Conservation (phyloP, 2,113 vertebrate genomes). For the Ovis aries region DNA sequence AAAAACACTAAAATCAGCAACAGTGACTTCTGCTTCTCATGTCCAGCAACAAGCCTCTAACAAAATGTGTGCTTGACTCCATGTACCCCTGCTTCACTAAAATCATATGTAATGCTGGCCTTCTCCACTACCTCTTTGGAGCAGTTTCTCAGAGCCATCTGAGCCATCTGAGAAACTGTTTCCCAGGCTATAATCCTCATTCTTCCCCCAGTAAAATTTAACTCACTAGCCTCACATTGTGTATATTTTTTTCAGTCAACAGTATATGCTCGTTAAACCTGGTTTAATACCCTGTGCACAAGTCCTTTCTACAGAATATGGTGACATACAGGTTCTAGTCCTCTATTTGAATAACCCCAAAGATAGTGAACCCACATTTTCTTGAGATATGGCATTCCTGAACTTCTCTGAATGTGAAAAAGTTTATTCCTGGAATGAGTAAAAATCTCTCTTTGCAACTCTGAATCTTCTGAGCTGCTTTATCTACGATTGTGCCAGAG, state of each 20-base stretch:
- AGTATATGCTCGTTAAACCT: not conserved
- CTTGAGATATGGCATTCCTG: not conserved
- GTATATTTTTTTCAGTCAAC: not conserved
- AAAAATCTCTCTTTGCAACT: slow-evolving; percentile 26
- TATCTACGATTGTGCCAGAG: slow-evolving; percentile 28
- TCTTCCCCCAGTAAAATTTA: not conserved
- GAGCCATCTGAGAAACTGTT: not conserved
- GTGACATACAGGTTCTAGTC: not conserved
- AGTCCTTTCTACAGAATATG: not conserved
- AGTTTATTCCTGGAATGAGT: not conserved
- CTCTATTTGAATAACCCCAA: not conserved
- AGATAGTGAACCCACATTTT: not conserved
- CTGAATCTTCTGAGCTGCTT: slow-evolving; percentile 41
- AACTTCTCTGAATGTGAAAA: slow-evolving; percentile 17
- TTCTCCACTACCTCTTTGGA: not conserved
- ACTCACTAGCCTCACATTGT: not conserved
- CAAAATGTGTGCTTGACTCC: not conserved
- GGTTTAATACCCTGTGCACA: not conserved
- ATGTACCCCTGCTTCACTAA: not conserved
- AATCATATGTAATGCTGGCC: not conserved
- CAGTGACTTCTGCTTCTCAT: not conserved
- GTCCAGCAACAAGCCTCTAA: not conserved
- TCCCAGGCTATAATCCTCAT: not conserved
- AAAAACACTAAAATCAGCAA: not conserved
- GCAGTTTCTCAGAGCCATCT: not conserved